These are phyloP conservation scores for Ips nitidus DNA, from an alignment of 1,140 invertebrate species.

Conservation along the genomic window DNA sequence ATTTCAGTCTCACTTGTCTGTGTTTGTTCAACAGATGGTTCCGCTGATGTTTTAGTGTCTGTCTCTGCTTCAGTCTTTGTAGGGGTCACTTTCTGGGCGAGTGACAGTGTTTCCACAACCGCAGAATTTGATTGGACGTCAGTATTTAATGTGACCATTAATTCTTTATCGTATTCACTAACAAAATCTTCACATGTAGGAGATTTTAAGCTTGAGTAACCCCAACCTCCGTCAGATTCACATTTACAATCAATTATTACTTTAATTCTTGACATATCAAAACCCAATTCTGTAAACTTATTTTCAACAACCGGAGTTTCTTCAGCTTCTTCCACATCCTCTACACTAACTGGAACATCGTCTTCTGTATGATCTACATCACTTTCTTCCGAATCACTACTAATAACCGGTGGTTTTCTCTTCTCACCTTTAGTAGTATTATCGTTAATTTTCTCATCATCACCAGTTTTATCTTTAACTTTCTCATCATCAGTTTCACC, in stretches of 20 bases:
- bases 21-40: neutral
- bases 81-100: neutral
- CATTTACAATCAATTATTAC: constrained; percentile 10
- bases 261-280: constrained; percentile 16
- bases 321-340: constrained; percentile 18
- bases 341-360: constrained; percentile 6
- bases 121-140: neutral
- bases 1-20: neutral
- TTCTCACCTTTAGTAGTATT: neutral
- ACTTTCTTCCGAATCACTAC: constrained; percentile 24
- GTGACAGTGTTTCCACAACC: neutral
- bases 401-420: neutral
- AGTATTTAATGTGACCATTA: neutral
- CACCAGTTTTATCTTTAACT: neutral
- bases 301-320: neutral
- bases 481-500: neutral
- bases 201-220: neutral
- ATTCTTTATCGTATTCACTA: constrained; percentile 31
- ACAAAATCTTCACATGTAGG: constrained; percentile 6
- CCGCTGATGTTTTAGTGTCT: no score
- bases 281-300: neutral
- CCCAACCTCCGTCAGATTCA: neutral
- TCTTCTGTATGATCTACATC: constrained; percentile 14
- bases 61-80: neutral
- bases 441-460: neutral